Base-by-base conservation (phyloP, 2,113 vertebrate species). In the Heterotis niloticus region DNA sequence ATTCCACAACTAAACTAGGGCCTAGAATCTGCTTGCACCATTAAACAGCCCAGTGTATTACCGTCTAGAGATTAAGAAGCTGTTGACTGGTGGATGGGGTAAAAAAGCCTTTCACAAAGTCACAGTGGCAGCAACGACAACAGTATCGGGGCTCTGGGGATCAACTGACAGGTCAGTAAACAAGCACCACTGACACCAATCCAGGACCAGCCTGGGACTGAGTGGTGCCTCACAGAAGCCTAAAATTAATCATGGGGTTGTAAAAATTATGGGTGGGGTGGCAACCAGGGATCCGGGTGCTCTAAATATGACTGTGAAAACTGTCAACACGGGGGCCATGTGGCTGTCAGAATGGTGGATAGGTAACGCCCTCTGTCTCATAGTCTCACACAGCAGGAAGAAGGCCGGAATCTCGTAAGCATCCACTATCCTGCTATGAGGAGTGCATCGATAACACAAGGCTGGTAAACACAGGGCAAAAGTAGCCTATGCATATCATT, bases 201-300 rank as follows among this genome's bases (percentile, higher is more conserved):
- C 77, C 77, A 78, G 20, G 28, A 34, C 20, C 23, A 16, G 18
- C 56, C 34, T 7, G 54, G 67, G 60, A 76, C 75, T 52, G 54
- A 17, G 17, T 29, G 54, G 77, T 75, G 74, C 51, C 76, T 67
- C 51, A 24, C 11, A 17, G 29, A 18, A 24, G 29, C 67, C 77
- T 78, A 78, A 51, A 71, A 78, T 78, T 71, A 71, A 26, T 60
- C 67, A 26, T 26, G 54, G 54, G 69, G 18, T 23, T 54, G 69
- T 54, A 70, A 12, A n/a, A 51, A 44, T 44, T 2, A 44, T 44
- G 34, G 64, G 17, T n/a, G 23, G 17, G 13, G 67, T 54, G 20
- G 11, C 28, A 12, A 24, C n/a, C 4, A 20, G 56, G 29, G 26
- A 16, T 20, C 67, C 1, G 44, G 66, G 5, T 17, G 18, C 29